A percentile compares a stretch with the other conserved stretches of the same genome.
Evolutionary conservation across 2,113 vertebrate genomes (phyloP).

Genomic region (Dicerorhinus sumatrensis): DNA sequence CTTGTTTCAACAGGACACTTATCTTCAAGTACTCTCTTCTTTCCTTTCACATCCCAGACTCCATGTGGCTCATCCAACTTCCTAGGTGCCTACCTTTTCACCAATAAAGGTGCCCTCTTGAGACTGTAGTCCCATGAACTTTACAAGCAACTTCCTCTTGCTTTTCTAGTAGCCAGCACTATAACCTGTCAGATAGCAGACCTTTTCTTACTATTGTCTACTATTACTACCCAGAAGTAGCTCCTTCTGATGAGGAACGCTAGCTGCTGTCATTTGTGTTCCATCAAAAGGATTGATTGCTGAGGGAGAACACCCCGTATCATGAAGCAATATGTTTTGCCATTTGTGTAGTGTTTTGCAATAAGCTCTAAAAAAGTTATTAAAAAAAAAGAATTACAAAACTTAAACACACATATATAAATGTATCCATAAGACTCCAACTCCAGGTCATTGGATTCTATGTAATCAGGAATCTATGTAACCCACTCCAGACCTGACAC

Average conservation of each 20-base stretch:
- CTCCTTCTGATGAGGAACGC: not conserved
- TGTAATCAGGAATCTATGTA: not conserved
- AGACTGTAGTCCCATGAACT: too few relatives aligned
- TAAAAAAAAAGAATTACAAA: not conserved
- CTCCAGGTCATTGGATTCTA: not conserved
- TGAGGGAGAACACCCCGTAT: not conserved
- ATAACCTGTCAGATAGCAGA: not conserved
- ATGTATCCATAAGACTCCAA: too few relatives aligned
- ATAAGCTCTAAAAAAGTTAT: not conserved
- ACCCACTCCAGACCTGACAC: not conserved
- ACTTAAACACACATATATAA: not conserved
- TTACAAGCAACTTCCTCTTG: not conserved
- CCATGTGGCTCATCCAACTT: not conserved
- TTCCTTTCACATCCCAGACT: not conserved
- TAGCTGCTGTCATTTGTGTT: not conserved
- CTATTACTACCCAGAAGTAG: not conserved
- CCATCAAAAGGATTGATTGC: not conserved
- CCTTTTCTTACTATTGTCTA: not conserved
- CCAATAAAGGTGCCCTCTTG: too few relatives aligned
- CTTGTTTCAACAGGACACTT: not conserved
- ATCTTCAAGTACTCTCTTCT: not conserved
- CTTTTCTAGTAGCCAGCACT: not conserved
- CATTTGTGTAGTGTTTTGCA: not conserved
- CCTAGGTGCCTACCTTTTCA: too few relatives aligned
- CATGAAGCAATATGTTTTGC: not conserved